Evolutionary conservation across 2,797 vertebrate species (phyloP), one percentile per base, ranked within the genome.

Genomic region (Enteromius unitaeniatus): DNA sequence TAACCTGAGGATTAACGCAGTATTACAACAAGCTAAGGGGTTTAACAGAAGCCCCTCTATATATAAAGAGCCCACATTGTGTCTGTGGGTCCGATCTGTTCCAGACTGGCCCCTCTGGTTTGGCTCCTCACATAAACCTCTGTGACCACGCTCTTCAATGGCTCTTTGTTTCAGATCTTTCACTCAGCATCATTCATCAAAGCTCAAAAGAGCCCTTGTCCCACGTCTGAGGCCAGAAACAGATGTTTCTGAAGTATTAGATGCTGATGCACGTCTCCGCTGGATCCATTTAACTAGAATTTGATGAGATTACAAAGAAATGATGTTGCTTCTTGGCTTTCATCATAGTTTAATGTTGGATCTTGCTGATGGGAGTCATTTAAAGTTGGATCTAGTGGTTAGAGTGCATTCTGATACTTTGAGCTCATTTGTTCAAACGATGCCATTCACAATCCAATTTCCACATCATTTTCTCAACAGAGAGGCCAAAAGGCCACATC

Each of bases 121-220:
- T 79, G 81, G 62, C 23, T 83, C 86, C 68, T 86, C 84, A 75
- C 23, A 77, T 77, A 72, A 85, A 87, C 81, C 69, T 72, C 65
- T 78, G 65, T 70, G 53, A 75, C 62, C 82, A 77, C 47, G 83
- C 4, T 58, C 67, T 69, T 89, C 80, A 89, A 85, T 88, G 84
- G 60, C 68, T 83, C 89, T 87, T 86, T 90, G 88, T 89, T 62
- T 58, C 76, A 31, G 79, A 85, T 85, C 72, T 85, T 37, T 82
- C 87, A 73, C 78, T 85, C 72, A 68, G 69, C 79, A 69, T 79
- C 77, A 82, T 88, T 86, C 85, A 87, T 88, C 82, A 73, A 40
- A 51, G 78, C 73, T 82, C 23, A 87, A 90, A 86, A 76, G 69
- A 78, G 55, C 82, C 82, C 83, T 86, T 87, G 88, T 89, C 15